Base-by-base conservation (phyloP, 2,113 vertebrate genomes). In the Pseudorasbora parva region DNA sequence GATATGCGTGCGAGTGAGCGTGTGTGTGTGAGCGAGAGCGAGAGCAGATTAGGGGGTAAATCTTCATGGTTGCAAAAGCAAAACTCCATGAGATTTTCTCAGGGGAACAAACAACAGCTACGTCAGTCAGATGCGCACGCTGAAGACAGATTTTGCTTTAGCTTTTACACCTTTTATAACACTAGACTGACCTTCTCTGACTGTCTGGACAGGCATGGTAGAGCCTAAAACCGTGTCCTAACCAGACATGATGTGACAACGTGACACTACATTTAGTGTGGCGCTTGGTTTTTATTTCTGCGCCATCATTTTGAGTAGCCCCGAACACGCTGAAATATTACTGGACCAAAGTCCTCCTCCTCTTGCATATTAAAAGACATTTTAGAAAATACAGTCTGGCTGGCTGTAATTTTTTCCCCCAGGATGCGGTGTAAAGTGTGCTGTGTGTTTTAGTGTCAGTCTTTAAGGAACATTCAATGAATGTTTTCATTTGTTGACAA, bases 121-220 rank as follows among this genome's bases (percentile, higher is more conserved):
- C 33, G 25, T 74, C 37, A 66, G 47, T 43, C 17, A 81, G 23
- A 51, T 73, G 72, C 68, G 79, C 49, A n/a, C 10, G 64, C 21
- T 66, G 4, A 66, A 21, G 33, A 66, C 30, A 19, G 33, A 66
- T 83, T 80, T 85, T 56, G n/a, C 33, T 69, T 81, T 76, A 72
- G 83, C 83, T 66, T 84, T 87, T 72, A 77, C 83, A 85, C 80
- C 80, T 87, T 87, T 82, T 73, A 30, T 74, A 68, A 47, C 74
- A 56, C 59, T 69, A 85, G 41, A 51, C 60, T 85, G 81, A 87
- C 64, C 83, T 62, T 76, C 41, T 74, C 33, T 25, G 14, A 84
- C 79, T 49, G 76, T 78, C 77, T 12, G 57, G n/a, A 64, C 6
- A 15, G 77, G 41, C 17, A 30, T n/a, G 15, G 41, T 43, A 30